Base-by-base conservation (phyloP, 1,140 invertebrate genomes). In the Dendrolimus punctatus region DNA sequence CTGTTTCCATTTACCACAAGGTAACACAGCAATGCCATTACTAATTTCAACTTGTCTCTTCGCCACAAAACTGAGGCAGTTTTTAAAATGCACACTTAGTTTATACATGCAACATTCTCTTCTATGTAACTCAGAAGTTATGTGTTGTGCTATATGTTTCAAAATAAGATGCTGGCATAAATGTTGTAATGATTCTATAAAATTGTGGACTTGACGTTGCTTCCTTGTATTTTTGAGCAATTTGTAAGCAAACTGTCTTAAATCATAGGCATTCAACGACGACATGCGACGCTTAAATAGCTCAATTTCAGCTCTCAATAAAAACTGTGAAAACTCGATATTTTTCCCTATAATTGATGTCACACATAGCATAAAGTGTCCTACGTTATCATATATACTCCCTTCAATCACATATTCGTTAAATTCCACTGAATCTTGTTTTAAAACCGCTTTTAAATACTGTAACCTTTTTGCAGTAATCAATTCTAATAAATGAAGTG, bases 331-430 rank as follows among this genome's bases (percentile, higher is more conserved):
- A 42, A 86, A 71, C 9, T 68, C 70, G 7, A 47, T 50, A 55
- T 73, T 72, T 48, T 64, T 53, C 38, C 64, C 52, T 41, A 83
- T 53, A 49, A 69, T 71, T 40, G 67, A 57, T n/a, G 78, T 55
- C 64, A 86, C 83, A 76, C 89, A 87, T n/a, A 90, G 65, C 57
- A 81, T 80, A 68, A 90, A 91, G 64, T 91, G 90, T 51, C 90
- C 90, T 48, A 89, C 77, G 56, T 81, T 87, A 60, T 91, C 90
- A 49, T 89, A 87, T 8, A 74, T 47, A 49, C 89, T 89, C 61
- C 88, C 88, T 71, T 91, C 90, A n/a, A 90, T 64, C 48, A 90
- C 75, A 77, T 88, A 91, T 73, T 91, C 88, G 46, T 73, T 76
- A 44, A 75, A 84, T 47, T 38, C 37, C 23, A 45, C 37, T 50